A percentile compares a stretch with the other conserved stretches of the same genome.
Evolutionary conservation across 2,888 invertebrate species (phyloP).

Genomic region (Lydus trimaculatus): DNA sequence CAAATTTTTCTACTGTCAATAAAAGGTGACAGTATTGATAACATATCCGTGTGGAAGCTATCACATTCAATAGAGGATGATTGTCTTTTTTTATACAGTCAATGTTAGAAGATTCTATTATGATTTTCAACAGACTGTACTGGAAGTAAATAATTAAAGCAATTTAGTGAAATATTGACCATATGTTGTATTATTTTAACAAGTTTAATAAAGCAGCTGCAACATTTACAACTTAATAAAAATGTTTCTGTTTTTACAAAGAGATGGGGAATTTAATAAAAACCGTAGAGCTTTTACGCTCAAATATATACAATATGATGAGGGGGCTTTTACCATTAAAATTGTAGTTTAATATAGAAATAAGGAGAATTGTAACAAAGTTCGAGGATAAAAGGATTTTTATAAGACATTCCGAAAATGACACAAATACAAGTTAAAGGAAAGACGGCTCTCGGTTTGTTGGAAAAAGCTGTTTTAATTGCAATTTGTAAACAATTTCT

Average conservation of each 20-base stretch:
- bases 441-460: no score
- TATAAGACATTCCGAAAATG: no score
- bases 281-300: neutral
- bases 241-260: neutral
- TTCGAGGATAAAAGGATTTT: neutral
- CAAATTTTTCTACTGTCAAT: neutral
- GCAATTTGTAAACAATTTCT: no score
- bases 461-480: no score
- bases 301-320: no score
- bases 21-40: no score
- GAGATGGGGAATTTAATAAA: neutral
- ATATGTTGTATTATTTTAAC: slow-evolving; percentile 1
- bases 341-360: slow-evolving; percentile 3
- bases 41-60: no score
- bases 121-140: neutral
- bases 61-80: no score
- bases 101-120: no score
- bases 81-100: no score
- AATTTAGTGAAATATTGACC: neutral
- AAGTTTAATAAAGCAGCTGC: slow-evolving; percentile 5
- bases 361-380: neutral
- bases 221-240: neutral
- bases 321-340: slow-evolving; percentile 3
- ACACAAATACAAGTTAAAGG: no score
- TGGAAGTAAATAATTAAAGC: neutral